Conservation (phyloP, 2,797 vertebrate species). For the Hypotaenidia okinawae region DNA sequence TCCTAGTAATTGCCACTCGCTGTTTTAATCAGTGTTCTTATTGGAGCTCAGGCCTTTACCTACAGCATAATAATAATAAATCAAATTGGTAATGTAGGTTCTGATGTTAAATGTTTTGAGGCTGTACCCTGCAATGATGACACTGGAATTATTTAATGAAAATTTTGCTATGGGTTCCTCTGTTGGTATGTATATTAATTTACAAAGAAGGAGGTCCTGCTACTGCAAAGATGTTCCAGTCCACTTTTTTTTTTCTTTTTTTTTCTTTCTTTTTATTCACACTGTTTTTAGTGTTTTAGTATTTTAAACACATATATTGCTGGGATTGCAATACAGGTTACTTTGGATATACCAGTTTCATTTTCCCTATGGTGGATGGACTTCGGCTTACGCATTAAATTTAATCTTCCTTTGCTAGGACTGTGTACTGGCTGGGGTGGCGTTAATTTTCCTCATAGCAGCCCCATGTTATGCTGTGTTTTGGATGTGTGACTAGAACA, state of each 20-base stretch:
- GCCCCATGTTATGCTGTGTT: neutral
- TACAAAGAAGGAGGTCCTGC: neutral
- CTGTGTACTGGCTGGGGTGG: accelerated
- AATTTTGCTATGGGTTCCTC: neutral
- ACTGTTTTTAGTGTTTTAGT: neutral
- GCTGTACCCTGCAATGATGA: neutral
- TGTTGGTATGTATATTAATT: neutral
- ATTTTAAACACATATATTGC: neutral
- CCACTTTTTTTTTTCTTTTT: neutral
- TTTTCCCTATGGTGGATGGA: neutral
- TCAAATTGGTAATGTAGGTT: neutral
- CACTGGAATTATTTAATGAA: neutral
- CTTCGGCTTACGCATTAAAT: neutral
- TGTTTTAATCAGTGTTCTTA: neutral
- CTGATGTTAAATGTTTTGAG: neutral
- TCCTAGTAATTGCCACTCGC: neutral
- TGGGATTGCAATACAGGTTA: neutral
- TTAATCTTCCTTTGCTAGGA: neutral
- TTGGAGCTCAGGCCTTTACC: neutral
- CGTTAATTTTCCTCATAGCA: neutral
- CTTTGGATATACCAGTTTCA: neutral
- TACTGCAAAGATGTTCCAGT: neutral
- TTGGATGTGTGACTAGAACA: neutral
- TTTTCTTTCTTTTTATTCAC: neutral
- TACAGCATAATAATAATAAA: neutral